phyloP scores from a whole-genome alignment of 2,113 vertebrate species.

The Channa argus region DNA sequence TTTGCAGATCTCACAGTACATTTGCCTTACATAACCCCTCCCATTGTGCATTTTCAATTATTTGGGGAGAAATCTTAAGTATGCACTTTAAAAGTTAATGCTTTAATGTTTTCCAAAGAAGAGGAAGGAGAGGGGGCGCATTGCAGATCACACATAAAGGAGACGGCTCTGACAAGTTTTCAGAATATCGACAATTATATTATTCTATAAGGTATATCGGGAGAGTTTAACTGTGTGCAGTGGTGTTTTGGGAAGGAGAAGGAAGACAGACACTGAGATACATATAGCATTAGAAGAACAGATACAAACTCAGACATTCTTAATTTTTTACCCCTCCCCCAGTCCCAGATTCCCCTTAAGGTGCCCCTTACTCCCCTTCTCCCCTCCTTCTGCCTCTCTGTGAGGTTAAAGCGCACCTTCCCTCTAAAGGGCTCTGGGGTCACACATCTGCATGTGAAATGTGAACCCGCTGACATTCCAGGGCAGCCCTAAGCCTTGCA shows the following conservation, averaged over 20 bases:
- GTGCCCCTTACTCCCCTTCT: constrained; percentile 76
- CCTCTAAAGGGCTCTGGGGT: constrained; percentile 88
- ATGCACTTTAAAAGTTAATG: constrained; percentile 79
- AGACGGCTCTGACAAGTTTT: constrained; percentile 85
- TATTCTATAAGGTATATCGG: constrained; percentile 68
- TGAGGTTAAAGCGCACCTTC: constrained; percentile 87
- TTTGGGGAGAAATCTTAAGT: constrained; percentile 79
- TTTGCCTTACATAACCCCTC: constrained; percentile 81
- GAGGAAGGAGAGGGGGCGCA: constrained; percentile 83
- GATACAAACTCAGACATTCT: constrained; percentile 60
- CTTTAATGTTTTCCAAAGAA: constrained; percentile 75
- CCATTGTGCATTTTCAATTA: constrained; percentile 79
- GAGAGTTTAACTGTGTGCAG: constrained; percentile 56
- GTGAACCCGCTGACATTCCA: constrained; percentile 96
- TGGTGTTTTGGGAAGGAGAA: constrained; percentile 46
- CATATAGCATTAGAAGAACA: constrained; percentile 43
- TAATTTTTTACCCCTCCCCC: constrained; percentile 75
- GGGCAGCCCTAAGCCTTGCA: constrained; percentile 86
- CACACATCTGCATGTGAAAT: constrained; percentile 98
- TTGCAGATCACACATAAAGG: constrained; percentile 87
- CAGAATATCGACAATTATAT: constrained; percentile 71
- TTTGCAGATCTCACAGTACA: constrained; percentile 72
- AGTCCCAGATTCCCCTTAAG: constrained; percentile 67
- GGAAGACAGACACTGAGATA: constrained; percentile 28
- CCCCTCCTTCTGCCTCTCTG: constrained; percentile 84